Percentiles rank a stretch among this genome's conserved stretches.
These are phyloP conservation scores for Crotalus helleri DNA, from an alignment of 2,113 vertebrate species.

Conservation along the genomic window DNA sequence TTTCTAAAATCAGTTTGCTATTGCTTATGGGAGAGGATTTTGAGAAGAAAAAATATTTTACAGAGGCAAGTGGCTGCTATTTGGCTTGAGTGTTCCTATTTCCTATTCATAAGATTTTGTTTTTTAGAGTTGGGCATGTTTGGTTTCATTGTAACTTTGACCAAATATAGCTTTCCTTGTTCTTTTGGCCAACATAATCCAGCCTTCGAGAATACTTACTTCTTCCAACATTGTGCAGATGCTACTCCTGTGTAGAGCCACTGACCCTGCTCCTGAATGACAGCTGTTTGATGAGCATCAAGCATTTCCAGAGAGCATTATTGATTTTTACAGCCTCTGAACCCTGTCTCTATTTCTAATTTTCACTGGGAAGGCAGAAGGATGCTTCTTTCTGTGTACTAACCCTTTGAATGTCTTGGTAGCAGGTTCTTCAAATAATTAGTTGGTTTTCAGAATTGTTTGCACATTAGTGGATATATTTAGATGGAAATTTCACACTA, in stretches of 20 bases:
- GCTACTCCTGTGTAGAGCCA: neutral
- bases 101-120: neutral
- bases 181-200: neutral
- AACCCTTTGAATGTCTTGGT: slow-evolving; percentile 51
- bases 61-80: neutral
- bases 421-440: slow-evolving; percentile 41
- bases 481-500: slow-evolving; percentile 61
- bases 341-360: slow-evolving; percentile 44
- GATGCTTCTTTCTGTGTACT: neutral
- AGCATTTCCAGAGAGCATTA: slow-evolving; percentile 42
- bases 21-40: neutral
- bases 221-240: neutral
- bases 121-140: neutral
- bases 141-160: neutral
- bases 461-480: slow-evolving; percentile 50
- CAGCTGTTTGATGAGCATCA: slow-evolving; percentile 32
- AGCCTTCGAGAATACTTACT: neutral
- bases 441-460: slow-evolving; percentile 46
- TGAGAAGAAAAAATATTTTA: neutral
- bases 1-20: neutral
- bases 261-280: slow-evolving; percentile 23
- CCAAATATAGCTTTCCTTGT: neutral
- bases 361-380: slow-evolving; percentile 40
- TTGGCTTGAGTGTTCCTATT: neutral
- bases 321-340: slow-evolving; percentile 54